Evolutionary conservation across 2,797 vertebrate genomes (phyloP), one percentile per base, ranked within the genome.

Genomic region (Liasis olivaceus): DNA sequence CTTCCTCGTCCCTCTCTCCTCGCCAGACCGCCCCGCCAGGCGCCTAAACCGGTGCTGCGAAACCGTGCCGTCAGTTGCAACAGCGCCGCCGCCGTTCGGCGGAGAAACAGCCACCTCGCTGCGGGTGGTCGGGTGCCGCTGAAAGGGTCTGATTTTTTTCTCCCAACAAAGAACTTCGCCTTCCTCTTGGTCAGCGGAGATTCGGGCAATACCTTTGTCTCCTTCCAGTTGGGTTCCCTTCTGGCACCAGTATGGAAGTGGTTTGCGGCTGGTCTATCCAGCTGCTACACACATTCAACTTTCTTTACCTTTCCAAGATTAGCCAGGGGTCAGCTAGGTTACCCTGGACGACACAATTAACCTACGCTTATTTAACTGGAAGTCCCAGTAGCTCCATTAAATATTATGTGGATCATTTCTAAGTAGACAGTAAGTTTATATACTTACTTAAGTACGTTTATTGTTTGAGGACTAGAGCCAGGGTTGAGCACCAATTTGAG

Each of bases 1-100:
- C 60, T 2, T 17, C 12, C 24, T 11, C n/a, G 1, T 2, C 24
- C 7, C 24, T 3, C 22, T 24, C 36, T 22, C 0, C 0, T n/a
- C 0, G 28, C 59, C 17, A 12, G 28, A 36, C 6, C 6, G 7
- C 60, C 28, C 31, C 24, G 26, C 17, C 20, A 7, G 59, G 81
- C 13, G 69, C n/a, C 87, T 5, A 9, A 81, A 54, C 9, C 72
- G 1, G 1, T 13, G 42, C 4, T 36, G 59, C 8, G 17, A 5
- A 3, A 7, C 2, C 9, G 17, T 24, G 15, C 24, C 0, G 1
- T 20, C 12, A 15, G 1, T 28, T 28, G 4, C 28, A 42, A 60
- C 89, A 90, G 92, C 89, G 89, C 84, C 92, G 0, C 89, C 36
- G 1, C 0, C 4, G 84, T 31, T 42, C 24, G 88, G 89, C 5